These are phyloP conservation scores for Epistrophe eligans DNA, from an alignment of 2,888 invertebrate genomes.

Conservation along the genomic window DNA sequence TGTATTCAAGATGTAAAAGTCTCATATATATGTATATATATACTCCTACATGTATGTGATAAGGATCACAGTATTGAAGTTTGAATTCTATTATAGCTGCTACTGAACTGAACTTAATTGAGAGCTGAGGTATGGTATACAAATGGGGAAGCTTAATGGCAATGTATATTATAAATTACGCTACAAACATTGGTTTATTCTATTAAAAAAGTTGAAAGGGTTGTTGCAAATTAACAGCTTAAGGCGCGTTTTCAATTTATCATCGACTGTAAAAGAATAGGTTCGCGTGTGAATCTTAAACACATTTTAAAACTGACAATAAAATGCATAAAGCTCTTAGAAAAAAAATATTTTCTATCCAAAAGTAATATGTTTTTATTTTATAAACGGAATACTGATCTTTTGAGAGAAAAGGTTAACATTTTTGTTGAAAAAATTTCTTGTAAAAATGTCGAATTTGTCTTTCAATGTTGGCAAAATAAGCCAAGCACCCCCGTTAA, in stretches of 20 bases:
- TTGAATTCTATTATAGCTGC: slow-evolving; percentile 28
- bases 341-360: background rate
- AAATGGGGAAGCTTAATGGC: slow-evolving; percentile 6
- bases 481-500: no score
- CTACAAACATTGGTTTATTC: slow-evolving; percentile 20
- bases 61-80: slow-evolving; percentile 25
- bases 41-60: background rate
- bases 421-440: no score
- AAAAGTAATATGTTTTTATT: background rate
- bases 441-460: no score
- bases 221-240: slow-evolving; percentile 22
- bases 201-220: slow-evolving; percentile 5
- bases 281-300: slow-evolving; percentile 11
- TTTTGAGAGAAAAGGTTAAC: no score
- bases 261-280: slow-evolving; percentile 1
- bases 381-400: no score
- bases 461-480: no score
- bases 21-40: background rate
- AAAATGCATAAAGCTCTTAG: background rate
- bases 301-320: background rate
- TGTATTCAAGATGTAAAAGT: slow-evolving; percentile 27
- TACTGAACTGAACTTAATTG: background rate
- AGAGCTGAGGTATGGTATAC: background rate
- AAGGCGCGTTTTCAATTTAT: slow-evolving; percentile 16
- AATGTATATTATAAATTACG: background rate